Base-by-base conservation (phyloP, 2,113 vertebrate genomes). In the Ornithorhynchus anatinus region DNA sequence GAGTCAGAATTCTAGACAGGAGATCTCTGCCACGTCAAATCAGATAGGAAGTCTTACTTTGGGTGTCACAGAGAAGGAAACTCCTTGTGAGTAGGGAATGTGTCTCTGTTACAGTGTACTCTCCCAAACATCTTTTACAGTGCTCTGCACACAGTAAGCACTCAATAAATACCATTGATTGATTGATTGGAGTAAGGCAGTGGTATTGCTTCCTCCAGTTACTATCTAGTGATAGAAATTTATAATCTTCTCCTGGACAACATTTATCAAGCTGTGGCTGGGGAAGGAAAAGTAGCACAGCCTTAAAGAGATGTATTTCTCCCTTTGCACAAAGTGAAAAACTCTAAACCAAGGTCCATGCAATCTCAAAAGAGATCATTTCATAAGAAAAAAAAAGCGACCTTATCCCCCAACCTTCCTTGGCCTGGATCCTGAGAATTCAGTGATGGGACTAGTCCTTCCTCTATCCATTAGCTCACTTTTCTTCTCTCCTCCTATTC, bases 11-110 rank as follows among this genome's bases (percentile, higher is more conserved):
- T 69, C 74, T 68, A 66, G 58, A 62, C 22, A 23, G 72, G 59
- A 62, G 75, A 72, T 62, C 81, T 53, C 82, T 85, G 80, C 77
- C 69, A 27, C 72, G 66, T 65, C 62, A 56, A 62, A 77, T 85
- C 74, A 83, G 51, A 76, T 20, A 38, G 42, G 51, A 73, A 74
- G 77, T 82, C 61, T 78, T 37, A 80, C 82, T 73, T 64, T 60
- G 64, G 67, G 81, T 75, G 71, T 67, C 70, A 73, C 73, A 73
- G 52, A 53, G 70, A 66, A 33, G 74, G 79, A 22, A 64, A n/a
- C n/a, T n/a, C n/a, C n/a, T n/a, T n/a, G n/a, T n/a, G n/a, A n/a
- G n/a, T n/a, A n/a, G n/a, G n/a, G n/a, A n/a, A n/a, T n/a, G n/a
- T n/a, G n/a, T n/a, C n/a, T n/a, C n/a, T n/a, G n/a, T n/a, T n/a